Conservation (phyloP, 2,113 vertebrate genomes). For the Peromyscus polionotus region DNA sequence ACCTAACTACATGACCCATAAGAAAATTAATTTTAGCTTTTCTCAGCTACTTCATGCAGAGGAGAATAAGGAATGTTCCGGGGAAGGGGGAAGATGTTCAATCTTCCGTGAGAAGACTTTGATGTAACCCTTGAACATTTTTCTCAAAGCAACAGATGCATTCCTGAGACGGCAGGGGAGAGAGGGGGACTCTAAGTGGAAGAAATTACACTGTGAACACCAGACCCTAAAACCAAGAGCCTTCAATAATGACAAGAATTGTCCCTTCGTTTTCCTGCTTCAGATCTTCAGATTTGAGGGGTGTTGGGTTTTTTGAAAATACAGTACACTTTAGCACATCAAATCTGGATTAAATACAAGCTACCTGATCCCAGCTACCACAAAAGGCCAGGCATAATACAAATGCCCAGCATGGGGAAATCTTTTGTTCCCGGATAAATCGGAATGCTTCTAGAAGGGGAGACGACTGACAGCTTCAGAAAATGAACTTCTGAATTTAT, state of each 20-base stretch:
- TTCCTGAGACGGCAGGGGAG: not conserved
- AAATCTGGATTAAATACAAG: conserved; percentile 62
- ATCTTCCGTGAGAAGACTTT: not conserved
- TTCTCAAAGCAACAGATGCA: conserved; percentile 60
- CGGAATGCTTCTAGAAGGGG: conserved; percentile 17
- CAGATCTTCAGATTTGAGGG: conserved; percentile 6
- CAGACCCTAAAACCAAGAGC: conserved; percentile 36
- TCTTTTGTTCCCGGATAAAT: conserved; percentile 55
- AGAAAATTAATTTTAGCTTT: conserved; percentile 32
- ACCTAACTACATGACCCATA: conserved; percentile 36
- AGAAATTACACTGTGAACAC: conserved; percentile 51
- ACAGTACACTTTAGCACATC: conserved; percentile 27
- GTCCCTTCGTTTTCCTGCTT: conserved; percentile 29
- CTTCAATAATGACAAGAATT: conserved; percentile 45
- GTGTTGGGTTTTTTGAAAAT: conserved; percentile 52
- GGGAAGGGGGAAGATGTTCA: not conserved
- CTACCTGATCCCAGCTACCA: conserved; percentile 33
- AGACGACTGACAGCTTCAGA: conserved; percentile 50
- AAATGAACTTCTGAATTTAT: conserved; percentile 65
- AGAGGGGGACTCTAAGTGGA: conserved; percentile 5
- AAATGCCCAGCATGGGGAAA: not conserved
- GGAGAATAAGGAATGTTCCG: conserved; percentile 33
- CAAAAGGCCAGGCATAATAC: conserved; percentile 53
- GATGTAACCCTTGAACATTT: conserved; percentile 3
- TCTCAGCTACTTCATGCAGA: conserved; percentile 24